Conservation (phyloP, 2,888 invertebrate species). For the Eulithis testata region DNA sequence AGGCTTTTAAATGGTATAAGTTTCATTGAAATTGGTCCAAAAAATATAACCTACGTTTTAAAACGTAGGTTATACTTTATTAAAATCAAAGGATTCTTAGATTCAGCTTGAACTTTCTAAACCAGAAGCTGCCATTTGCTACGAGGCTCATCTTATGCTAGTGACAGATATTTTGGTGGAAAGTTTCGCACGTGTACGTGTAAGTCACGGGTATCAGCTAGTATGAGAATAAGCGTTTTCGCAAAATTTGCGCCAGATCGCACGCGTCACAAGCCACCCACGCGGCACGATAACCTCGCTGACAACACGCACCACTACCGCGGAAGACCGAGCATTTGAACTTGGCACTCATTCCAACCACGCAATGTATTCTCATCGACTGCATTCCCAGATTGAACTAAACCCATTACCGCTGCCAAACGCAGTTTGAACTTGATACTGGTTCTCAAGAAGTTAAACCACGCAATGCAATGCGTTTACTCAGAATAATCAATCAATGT, state of each 20-base stretch:
- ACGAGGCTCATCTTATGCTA: too few species aligned
- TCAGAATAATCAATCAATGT: not conserved
- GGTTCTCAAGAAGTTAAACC: not conserved
- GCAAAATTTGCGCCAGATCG: not conserved
- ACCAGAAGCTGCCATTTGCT: too few species aligned
- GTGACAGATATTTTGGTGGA: too few species aligned
- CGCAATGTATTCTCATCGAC: constrained; percentile 23
- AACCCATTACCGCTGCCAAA: not conserved
- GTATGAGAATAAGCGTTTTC: too few species aligned
- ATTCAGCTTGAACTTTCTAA: too few species aligned
- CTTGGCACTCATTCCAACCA: constrained; percentile 17
- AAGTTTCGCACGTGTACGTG: too few species aligned
- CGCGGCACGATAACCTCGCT: constrained; percentile 14
- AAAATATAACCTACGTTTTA: too few species aligned
- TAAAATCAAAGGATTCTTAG: too few species aligned
- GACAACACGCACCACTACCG: constrained; percentile 16
- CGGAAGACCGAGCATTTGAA: constrained; percentile 25
- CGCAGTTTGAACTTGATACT: not conserved
- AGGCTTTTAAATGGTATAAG: too few species aligned
- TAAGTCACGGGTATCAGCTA: too few species aligned
- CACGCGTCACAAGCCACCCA: not conserved
- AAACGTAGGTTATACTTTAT: too few species aligned
- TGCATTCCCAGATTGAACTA: not conserved
- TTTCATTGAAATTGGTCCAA: too few species aligned
- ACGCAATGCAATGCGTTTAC: constrained; percentile 12